Conservation (phyloP, 1,140 invertebrate species). For the Cephus cinctus region DNA sequence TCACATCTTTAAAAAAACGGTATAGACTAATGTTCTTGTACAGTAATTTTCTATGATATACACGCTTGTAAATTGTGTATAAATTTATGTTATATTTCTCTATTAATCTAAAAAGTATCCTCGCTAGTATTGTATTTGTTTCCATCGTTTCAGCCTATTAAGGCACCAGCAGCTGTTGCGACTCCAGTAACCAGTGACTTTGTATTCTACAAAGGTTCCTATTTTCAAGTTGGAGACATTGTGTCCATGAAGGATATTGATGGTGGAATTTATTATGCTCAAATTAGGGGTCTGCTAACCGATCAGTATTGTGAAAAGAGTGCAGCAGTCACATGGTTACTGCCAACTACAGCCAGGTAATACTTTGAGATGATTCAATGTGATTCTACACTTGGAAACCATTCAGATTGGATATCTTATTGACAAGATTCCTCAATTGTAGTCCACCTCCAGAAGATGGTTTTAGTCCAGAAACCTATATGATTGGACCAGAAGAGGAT, state of each 20-base stretch:
- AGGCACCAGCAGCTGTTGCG: slow-evolving; percentile 76
- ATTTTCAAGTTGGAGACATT: slow-evolving; percentile 89
- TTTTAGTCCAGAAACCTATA: slow-evolving; percentile 89
- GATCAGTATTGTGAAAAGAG: slow-evolving; percentile 94
- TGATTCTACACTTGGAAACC: not conserved
- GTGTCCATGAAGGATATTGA: slow-evolving; percentile 81
- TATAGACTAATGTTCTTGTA: too few relatives aligned
- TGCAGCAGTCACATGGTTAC: slow-evolving; percentile 88
- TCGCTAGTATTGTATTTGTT: slow-evolving; percentile 3
- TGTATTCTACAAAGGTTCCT: slow-evolving; percentile 82
- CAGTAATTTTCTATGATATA: too few relatives aligned
- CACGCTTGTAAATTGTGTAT: not conserved
- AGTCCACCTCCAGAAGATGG: slow-evolving; percentile 74
- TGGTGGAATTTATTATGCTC: slow-evolving; percentile 82
- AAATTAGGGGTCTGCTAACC: slow-evolving; percentile 83
- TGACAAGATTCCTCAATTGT: too few relatives aligned
- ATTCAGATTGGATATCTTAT: too few relatives aligned
- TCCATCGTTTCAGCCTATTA: slow-evolving; percentile 62
- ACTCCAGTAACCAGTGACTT: slow-evolving; percentile 78
- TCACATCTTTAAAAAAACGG: slow-evolving; percentile 77
- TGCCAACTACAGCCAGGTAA: slow-evolving; percentile 74
- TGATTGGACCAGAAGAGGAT: slow-evolving; percentile 90
- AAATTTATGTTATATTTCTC: too few relatives aligned
- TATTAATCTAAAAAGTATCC: too few relatives aligned
- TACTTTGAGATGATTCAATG: not conserved